A percentile compares a stretch with the other conserved stretches of the same genome.
Evolutionary conservation across 2,113 vertebrate species (phyloP).

Genomic region (Planiliza haematocheilus): DNA sequence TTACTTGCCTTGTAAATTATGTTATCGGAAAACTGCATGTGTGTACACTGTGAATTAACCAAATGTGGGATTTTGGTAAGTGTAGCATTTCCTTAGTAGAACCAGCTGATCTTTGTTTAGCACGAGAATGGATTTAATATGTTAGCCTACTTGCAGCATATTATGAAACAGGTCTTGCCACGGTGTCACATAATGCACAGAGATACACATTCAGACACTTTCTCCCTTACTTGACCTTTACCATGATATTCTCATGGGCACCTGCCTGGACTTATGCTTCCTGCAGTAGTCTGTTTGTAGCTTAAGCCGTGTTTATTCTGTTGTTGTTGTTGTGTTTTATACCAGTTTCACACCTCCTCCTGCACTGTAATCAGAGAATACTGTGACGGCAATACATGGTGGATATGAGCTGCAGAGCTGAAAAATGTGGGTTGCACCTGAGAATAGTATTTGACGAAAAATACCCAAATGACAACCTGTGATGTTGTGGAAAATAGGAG

Average conservation of each 20-base stretch:
- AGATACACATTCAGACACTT: slow-evolving; percentile 3
- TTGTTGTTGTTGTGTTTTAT: not conserved
- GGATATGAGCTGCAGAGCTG: slow-evolving; percentile 1
- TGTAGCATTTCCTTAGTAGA: slow-evolving; percentile 5
- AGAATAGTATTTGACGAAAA: slow-evolving; percentile 65
- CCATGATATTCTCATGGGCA: slow-evolving; percentile 14
- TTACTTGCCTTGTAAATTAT: not conserved
- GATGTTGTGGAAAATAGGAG: slow-evolving; percentile 47
- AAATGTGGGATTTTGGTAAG: not conserved
- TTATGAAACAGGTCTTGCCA: slow-evolving; percentile 26
- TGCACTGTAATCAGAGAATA: slow-evolving; percentile 5
- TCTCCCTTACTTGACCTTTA: slow-evolving; percentile 37
- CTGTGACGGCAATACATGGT: not conserved
- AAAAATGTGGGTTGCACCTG: slow-evolving; percentile 26
- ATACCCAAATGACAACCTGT: slow-evolving; percentile 48
- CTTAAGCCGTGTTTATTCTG: not conserved
- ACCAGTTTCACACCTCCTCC: not conserved
- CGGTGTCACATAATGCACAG: slow-evolving; percentile 10
- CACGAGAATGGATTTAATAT: too few relatives aligned
- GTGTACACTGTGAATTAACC: not conserved
- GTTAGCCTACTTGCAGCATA: not conserved
- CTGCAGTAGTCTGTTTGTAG: not conserved
- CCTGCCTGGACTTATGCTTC: slow-evolving; percentile 3
- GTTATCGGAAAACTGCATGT: slow-evolving; percentile 13
- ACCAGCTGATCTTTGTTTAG: slow-evolving; percentile 8